Percentiles rank a stretch among this genome's conserved stretches.
Conservation (phyloP, 37 sponge, comb jelly and placozoan species). For the Petrosia ficiformis region DNA sequence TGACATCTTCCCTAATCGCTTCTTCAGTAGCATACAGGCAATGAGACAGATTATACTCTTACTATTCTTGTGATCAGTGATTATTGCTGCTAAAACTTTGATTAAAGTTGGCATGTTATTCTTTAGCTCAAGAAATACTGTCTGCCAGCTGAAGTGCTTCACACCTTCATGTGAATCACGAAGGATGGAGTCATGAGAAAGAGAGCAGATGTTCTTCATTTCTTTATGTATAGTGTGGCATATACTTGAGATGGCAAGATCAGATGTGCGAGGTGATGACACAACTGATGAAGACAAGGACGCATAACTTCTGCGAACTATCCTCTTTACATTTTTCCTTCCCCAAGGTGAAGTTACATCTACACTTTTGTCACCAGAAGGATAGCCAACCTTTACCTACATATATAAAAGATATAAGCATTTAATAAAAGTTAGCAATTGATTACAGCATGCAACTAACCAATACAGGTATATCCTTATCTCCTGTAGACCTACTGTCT, state of each 20-base stretch:
- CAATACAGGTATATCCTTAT: too few relatives aligned
- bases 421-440: neutral
- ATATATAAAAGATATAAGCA: neutral
- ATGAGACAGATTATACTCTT: constrained; percentile 18
- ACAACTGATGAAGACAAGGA: neutral
- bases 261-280: neutral
- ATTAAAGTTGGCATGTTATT: constrained; percentile 18
- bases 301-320: neutral
- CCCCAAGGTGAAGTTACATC: neutral
- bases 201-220: constrained; percentile 12
- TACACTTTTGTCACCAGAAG: neutral
- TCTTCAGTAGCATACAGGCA: constrained; percentile 32
- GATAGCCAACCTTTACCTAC: neutral
- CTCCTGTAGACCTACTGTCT: too few relatives aligned
- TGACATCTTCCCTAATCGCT: neutral
- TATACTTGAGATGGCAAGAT: neutral
- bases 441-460: too few relatives aligned
- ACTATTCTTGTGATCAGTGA: neutral
- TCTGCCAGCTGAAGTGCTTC: constrained; percentile 43
- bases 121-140: constrained; percentile 11
- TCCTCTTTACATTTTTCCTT: neutral
- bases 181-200: constrained; percentile 18
- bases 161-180: constrained; percentile 13
- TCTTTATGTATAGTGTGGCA: neutral
- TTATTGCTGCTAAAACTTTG: constrained; percentile 4